Evolutionary conservation across 2,888 invertebrate species (phyloP), one percentile per base, ranked within the genome.

Genomic region (Torymus texanus): DNA sequence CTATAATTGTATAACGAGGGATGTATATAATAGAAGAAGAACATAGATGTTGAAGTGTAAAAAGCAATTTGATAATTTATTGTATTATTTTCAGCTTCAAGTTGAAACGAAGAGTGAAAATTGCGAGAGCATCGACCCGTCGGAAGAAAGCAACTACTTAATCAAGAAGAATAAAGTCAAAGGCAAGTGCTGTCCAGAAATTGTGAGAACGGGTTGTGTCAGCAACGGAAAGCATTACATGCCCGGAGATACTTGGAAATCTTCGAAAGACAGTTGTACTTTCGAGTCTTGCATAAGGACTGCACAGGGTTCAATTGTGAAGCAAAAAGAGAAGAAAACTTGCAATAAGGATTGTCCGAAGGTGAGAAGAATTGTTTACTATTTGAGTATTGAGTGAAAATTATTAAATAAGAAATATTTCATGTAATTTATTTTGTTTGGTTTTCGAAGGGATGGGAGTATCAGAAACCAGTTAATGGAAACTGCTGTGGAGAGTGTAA

Each of bases 401-500:
- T 4, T 24, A 12, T 14, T 53, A 55, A 29, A 67, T 21, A 16
- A 24, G 12, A 29, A 51, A 16, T n/a, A 55, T 77, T 53, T 5
- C 0, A 51, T 1, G 13, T 14, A 11, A 78, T 53, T 24, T 29
- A 72, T 79, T 79, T 67, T 83, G n/a, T 83, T 41, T 77, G 41
- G 41, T 8, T 41, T 41, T 41, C 8, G 8, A 41, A 90, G 89
- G 91, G 91, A 3, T 91, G 90, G 89, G 81, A 84, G 11, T 91
- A 91, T 80, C 82, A 85, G 58, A 84, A 85, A 24, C 83, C 88
- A 11, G 66, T 83, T 8, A 62, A 81, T 21, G 87, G 86, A 21
- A 87, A 87, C 18, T 95, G 95, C 88, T 95, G 95, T 84, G 95
- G 95, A 0, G 91, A 90, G 62, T 95, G 95, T 83, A 90, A 91